Conservation (phyloP, 2,888 invertebrate genomes). For the Stratiomys singularior region DNA sequence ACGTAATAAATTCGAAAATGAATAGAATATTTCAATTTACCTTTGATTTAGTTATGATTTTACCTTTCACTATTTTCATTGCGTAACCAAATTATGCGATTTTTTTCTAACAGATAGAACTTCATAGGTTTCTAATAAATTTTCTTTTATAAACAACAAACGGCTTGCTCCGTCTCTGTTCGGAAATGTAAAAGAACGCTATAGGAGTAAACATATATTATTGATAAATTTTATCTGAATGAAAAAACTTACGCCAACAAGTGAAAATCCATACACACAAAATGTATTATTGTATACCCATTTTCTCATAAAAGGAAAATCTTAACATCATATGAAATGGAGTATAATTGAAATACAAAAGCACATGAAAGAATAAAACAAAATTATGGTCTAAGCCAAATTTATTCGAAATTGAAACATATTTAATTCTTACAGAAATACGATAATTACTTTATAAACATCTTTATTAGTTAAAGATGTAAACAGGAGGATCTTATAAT, state of each 20-base stretch:
- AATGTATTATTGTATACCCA: not conserved
- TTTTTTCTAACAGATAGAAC: not conserved
- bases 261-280: not conserved
- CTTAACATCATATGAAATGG: no score
- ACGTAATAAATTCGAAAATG: not conserved
- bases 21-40: conserved; percentile 29
- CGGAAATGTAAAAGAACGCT: no score
- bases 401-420: conserved; percentile 29
- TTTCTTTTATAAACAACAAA: not conserved
- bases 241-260: no score
- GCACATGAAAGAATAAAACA: not conserved
- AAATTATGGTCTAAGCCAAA: conserved; percentile 33
- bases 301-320: not conserved
- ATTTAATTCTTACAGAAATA: conserved; percentile 29
- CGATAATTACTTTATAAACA: conserved; percentile 24
- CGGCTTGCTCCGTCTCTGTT: not conserved
- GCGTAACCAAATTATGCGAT: not conserved
- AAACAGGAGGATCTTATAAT: conserved; percentile 12
- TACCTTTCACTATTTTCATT: not conserved
- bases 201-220: no score
- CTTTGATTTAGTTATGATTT: not conserved
- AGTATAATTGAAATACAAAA: not conserved
- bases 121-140: not conserved
- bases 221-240: no score
- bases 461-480: conserved; percentile 42